Percentiles rank a stretch among this genome's conserved stretches.
Evolutionary conservation across 2,888 invertebrate species (phyloP).

Genomic region (Protodeltote pygarga): DNA sequence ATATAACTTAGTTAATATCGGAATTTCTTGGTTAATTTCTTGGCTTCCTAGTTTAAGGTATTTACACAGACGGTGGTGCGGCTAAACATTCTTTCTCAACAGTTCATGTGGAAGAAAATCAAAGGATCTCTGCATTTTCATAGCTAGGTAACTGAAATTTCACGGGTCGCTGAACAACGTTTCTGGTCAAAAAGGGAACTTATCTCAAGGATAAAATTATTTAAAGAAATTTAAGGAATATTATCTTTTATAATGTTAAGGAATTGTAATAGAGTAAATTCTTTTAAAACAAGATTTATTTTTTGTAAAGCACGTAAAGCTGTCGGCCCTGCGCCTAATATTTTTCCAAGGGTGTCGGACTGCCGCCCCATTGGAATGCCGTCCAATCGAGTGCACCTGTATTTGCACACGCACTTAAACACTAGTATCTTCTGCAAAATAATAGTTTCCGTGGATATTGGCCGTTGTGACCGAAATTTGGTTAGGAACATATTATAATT

Average conservation of each 20-base stretch:
- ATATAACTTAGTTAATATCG: too few species aligned
- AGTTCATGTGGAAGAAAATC: conserved; percentile 56
- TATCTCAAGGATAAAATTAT: conserved; percentile 29
- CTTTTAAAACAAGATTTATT: neutral
- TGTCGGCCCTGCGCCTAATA: too few species aligned
- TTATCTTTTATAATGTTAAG: conserved; percentile 13
- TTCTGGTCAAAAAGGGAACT: conserved; percentile 48
- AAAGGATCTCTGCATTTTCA: conserved; percentile 57
- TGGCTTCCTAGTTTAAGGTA: conserved; percentile 19
- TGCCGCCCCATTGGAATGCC: too few species aligned
- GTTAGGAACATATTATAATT: too few species aligned
- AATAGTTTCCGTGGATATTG: too few species aligned
- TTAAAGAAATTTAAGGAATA: conserved; percentile 28
- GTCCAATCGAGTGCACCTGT: too few species aligned
- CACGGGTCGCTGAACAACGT: conserved; percentile 51
- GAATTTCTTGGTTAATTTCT: conserved; percentile 25
- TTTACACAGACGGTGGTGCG: conserved; percentile 37
- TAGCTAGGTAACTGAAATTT: conserved; percentile 57
- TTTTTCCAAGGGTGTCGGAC: too few species aligned
- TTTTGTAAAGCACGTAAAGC: too few species aligned
- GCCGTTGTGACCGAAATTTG: too few species aligned
- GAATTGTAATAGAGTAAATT: neutral
- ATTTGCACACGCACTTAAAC: too few species aligned
- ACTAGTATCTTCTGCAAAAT: too few species aligned
- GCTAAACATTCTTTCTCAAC: conserved; percentile 44